A percentile compares a stretch with the other conserved stretches of the same genome.
These are phyloP conservation scores for Philopotamus ludificatus DNA, from an alignment of 1,140 invertebrate genomes.

Conservation along the genomic window DNA sequence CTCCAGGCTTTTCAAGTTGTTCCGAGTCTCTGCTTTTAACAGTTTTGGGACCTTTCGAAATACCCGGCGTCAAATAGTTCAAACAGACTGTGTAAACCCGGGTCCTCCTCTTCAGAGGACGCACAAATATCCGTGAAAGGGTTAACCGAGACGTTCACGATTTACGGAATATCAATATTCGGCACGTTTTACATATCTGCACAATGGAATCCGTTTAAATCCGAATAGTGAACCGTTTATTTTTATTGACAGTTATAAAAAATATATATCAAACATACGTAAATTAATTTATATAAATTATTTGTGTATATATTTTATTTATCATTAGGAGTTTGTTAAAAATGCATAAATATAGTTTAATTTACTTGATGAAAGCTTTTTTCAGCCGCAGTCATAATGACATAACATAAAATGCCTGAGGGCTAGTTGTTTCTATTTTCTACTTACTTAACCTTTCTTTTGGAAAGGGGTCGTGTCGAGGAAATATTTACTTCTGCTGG, in stretches of 20 bases:
- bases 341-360: no score
- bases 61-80: slow-evolving; percentile 1
- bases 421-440: background rate
- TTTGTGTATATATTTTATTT: no score
- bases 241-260: no score
- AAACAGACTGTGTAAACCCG: slow-evolving; percentile 11
- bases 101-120: background rate
- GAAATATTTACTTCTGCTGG: background rate
- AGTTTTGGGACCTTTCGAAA: slow-evolving; percentile 1
- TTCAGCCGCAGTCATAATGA: no score
- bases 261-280: no score
- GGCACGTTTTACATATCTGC: no score
- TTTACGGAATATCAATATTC: slow-evolving; percentile 7
- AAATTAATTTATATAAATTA: no score
- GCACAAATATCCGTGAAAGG: slow-evolving; percentile 7
- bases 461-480: background rate
- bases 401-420: no score
- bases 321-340: no score
- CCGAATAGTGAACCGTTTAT: no score
- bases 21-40: background rate
- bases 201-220: no score
- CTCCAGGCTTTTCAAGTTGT: slow-evolving; percentile 10
- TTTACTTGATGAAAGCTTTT: no score
- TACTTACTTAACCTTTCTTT: background rate
- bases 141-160: background rate